Evolutionary conservation across 1,140 invertebrate genomes (phyloP), one percentile per base, ranked within the genome.

Genomic region (Drosophila fuyamai): DNA sequence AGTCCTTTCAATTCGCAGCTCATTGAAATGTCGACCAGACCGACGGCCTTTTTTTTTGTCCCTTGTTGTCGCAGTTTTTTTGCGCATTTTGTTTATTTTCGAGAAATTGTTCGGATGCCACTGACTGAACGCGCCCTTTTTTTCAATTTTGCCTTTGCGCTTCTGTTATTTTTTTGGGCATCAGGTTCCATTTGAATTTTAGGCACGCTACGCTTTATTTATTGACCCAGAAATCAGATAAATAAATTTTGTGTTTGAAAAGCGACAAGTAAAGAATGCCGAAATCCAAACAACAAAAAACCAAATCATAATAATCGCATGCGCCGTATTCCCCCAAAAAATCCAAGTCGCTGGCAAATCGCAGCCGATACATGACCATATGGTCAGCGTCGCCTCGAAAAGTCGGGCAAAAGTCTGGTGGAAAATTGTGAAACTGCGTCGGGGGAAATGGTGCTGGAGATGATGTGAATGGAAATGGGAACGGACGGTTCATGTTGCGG

Each of bases 201-300:
- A 79, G 83, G 84, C 83, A 88, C 84, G 80, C 76, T 79, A 83
- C 71, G 72, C 63, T 79, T 83, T 86, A 86, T 86, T 88, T 88
- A 88, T 88, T 88, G 83, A 88, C 83, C 83, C 83, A 88, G 75
- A 88, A 88, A 89, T 44, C 83, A 89, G 83, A 88, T 89, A 88
- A 88, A 88, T 88, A 86, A 80, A 83, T 88, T 77, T 79, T 76
- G 58, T 76, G 74, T 68, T 38, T 50, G 40, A 72, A 70, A 61
- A 71, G 59, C 67, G 48, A 85, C 66, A 76, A 80, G 56, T 53
- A 46, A 43, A 63, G 43, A 44, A 43, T 56, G 53, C 32, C 44
- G n/a, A 67, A 66, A 68, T 35, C 44, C 48, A 44, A 41, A 27
- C 60, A 79, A 79, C 5, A 32, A 32, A 32, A 41, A 48, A 48